Evolutionary conservation across 2,888 invertebrate genomes (phyloP).

Genomic region (Dione vanillae): DNA sequence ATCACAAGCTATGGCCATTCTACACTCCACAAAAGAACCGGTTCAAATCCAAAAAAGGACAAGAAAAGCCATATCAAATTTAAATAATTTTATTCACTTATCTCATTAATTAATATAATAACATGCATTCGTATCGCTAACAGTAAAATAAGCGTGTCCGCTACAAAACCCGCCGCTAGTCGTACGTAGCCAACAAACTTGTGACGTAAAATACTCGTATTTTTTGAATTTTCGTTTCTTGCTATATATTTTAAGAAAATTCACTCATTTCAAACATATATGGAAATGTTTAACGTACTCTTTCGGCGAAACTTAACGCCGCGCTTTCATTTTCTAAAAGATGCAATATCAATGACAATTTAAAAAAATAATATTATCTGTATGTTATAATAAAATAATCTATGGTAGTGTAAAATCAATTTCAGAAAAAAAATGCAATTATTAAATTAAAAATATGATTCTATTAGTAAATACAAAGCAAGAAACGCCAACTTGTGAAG

Average conservation of each 20-base stretch:
- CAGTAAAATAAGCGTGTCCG: constrained; percentile 73
- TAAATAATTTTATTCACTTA: constrained; percentile 80
- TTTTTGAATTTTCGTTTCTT: constrained; percentile 42
- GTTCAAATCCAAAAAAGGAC: not conserved
- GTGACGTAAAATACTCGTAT: constrained; percentile 40
- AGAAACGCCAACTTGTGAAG: constrained; percentile 36
- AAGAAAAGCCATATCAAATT: constrained; percentile 54
- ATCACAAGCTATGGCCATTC: too few species aligned
- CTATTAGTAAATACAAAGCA: constrained; percentile 28
- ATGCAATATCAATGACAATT: too few species aligned
- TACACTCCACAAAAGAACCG: too few species aligned
- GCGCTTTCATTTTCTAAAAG: not conserved
- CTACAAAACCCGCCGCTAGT: constrained; percentile 57
- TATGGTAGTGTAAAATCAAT: not conserved
- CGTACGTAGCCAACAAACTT: constrained; percentile 41
- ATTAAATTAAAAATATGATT: not conserved
- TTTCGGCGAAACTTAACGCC: too few species aligned
- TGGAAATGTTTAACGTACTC: too few species aligned
- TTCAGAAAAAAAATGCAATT: not conserved
- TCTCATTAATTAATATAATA: constrained; percentile 67
- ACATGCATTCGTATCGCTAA: constrained; percentile 77
- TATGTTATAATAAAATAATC: not conserved
- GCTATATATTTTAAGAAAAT: constrained; percentile 32
- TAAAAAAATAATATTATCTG: too few species aligned
- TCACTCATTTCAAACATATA: too few species aligned